Evolutionary conservation across 2,888 invertebrate species (phyloP).

Genomic region (Phyllotreta striolata): DNA sequence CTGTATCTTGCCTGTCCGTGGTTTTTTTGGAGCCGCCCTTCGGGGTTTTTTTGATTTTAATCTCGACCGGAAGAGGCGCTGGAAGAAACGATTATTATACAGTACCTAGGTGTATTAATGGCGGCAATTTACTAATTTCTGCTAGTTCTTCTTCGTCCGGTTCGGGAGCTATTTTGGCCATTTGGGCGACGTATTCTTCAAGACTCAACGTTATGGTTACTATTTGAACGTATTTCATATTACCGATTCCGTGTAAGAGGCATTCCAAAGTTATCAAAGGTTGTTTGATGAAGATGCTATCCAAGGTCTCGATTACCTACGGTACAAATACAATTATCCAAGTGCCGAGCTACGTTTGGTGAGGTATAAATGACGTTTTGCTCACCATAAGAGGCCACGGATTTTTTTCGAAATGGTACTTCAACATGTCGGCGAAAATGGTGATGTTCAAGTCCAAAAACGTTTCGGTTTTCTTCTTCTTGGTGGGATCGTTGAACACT

Average conservation of each 20-base stretch:
- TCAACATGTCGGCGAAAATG: constrained; percentile 48
- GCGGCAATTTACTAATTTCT: too few species aligned
- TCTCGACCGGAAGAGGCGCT: too few species aligned
- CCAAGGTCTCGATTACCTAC: constrained; percentile 50
- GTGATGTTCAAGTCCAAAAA: constrained; percentile 47
- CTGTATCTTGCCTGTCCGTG: too few species aligned
- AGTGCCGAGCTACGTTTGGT: too few species aligned
- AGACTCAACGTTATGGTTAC: constrained; percentile 46
- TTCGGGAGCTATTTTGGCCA: constrained; percentile 25
- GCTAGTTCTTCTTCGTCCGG: neutral
- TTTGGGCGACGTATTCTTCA: constrained; percentile 42
- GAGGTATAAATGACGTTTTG: constrained; percentile 18
- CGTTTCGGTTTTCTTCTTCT: constrained; percentile 39
- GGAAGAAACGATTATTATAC: too few species aligned
- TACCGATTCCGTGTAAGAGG: constrained; percentile 51
- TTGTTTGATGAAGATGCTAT: constrained; percentile 52
- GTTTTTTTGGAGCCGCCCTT: too few species aligned
- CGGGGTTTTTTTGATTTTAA: too few species aligned
- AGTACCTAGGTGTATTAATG: too few species aligned
- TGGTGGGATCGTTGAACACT: constrained; percentile 16
- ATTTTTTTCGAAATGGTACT: constrained; percentile 40
- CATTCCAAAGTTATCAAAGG: constrained; percentile 48
- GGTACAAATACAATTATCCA: too few species aligned
- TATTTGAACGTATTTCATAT: constrained; percentile 52
- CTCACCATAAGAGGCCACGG: constrained; percentile 8